These are phyloP conservation scores for Phocides pigmalion DNA, from an alignment of 1,140 invertebrate genomes.

Conservation along the genomic window DNA sequence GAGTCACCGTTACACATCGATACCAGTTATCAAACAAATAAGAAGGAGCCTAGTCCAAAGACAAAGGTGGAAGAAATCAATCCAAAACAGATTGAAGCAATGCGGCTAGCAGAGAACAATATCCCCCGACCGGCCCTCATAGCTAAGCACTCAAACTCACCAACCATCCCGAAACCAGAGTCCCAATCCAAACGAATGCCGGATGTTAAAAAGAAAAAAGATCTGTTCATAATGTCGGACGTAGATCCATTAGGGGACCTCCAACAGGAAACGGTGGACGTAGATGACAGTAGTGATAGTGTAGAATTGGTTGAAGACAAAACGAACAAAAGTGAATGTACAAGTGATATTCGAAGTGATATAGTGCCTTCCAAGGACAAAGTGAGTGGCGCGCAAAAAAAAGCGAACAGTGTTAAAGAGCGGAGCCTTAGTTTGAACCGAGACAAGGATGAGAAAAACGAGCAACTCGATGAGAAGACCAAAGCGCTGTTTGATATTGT, in stretches of 20 bases:
- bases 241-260: conserved; percentile 63
- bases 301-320: conserved; percentile 73
- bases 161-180: conserved; percentile 74
- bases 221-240: conserved; percentile 68
- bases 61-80: conserved; percentile 51
- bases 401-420: conserved; percentile 53
- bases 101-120: conserved; percentile 67
- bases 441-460: conserved; percentile 43
- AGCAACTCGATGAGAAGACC: conserved; percentile 49
- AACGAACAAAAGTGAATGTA: conserved; percentile 53
- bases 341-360: conserved; percentile 58
- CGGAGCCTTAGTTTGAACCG: conserved; percentile 39
- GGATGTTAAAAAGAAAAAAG: conserved; percentile 72
- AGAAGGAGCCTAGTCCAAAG: conserved; percentile 52
- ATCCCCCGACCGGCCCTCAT: conserved; percentile 65
- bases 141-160: conserved; percentile 63
- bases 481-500: conserved; percentile 62
- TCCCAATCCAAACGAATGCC: conserved; percentile 68
- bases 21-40: conserved; percentile 51
- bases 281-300: conserved; percentile 77
- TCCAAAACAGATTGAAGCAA: conserved; percentile 66
- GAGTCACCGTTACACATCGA: conserved; percentile 63
- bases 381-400: conserved; percentile 52
- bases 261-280: conserved; percentile 50
- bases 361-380: conserved; percentile 75